A percentile compares a stretch with the other conserved stretches of the same genome.
phyloP scores from a whole-genome alignment of 2,113 vertebrate species.

The Megatriorchis doriae region DNA sequence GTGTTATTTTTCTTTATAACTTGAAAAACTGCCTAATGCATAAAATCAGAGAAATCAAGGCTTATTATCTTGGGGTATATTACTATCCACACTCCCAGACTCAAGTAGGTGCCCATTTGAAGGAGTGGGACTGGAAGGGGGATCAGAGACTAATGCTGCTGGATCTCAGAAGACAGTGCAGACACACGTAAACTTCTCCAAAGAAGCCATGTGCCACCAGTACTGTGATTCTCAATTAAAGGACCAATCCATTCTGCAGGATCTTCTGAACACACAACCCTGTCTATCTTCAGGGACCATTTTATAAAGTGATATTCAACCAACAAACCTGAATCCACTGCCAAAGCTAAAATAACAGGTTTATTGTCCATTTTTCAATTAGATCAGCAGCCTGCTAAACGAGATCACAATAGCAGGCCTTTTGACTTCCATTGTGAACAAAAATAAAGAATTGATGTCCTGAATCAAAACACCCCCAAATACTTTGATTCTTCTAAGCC shows the following conservation, averaged over 20 bases:
- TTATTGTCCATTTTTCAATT: not conserved
- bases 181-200: not conserved
- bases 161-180: not conserved
- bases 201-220: not conserved
- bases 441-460: not conserved
- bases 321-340: not conserved
- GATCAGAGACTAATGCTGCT: not conserved
- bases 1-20: not conserved
- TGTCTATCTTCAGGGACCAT: not conserved
- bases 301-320: not conserved
- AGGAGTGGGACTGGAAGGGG: not conserved
- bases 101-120: accelerated
- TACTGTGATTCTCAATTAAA: not conserved
- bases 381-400: not conserved
- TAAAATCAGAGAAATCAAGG: not conserved
- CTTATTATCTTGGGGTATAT: not conserved
- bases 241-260: not conserved
- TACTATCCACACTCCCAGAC: not conserved
- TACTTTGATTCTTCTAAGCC: not conserved
- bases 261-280: not conserved
- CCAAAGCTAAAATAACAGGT: not conserved
- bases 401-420: not conserved
- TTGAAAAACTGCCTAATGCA: not conserved
- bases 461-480: not conserved
- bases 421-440: not conserved